Conservation (phyloP, 2,888 invertebrate genomes). For the Synanthedon andrenaeformis region DNA sequence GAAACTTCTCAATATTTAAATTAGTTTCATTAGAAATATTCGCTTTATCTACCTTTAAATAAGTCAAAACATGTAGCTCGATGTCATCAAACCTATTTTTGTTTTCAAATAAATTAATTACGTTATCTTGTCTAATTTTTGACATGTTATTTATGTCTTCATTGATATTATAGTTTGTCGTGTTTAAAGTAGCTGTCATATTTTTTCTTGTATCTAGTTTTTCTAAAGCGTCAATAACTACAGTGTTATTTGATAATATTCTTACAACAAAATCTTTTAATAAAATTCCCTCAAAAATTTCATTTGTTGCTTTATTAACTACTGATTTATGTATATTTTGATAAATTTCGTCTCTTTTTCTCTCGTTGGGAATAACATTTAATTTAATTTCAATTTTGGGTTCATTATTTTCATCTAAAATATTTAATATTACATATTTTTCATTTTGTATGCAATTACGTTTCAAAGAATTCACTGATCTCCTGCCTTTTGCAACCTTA, state of each 20-base stretch:
- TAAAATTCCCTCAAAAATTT: neutral
- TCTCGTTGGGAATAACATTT: neutral
- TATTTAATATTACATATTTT: constrained; percentile 21
- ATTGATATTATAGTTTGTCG: too few relatives aligned
- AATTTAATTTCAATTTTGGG: constrained; percentile 34
- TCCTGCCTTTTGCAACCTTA: too few relatives aligned
- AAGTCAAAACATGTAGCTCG: neutral
- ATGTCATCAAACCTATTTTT: too few relatives aligned
- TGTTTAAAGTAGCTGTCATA: neutral
- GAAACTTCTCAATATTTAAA: neutral
- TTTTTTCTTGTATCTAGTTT: neutral
- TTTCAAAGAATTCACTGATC: too few relatives aligned
- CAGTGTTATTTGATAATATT: constrained; percentile 20
- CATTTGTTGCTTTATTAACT: constrained; percentile 1
- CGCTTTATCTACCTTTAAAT: neutral
- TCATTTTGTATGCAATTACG: neutral
- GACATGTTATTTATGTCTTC: too few relatives aligned
- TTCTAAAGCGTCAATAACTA: constrained; percentile 9
- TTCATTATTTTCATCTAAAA: constrained; percentile 21
- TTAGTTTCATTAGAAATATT: neutral
- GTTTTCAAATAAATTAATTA: too few relatives aligned
- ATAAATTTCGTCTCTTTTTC: neutral
- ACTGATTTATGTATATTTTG: constrained; percentile 6
- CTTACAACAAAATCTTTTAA: constrained; percentile 13
- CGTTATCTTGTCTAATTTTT: too few relatives aligned